Evolutionary conservation across 2,888 invertebrate species (phyloP).

Genomic region (Pandemis heparana): DNA sequence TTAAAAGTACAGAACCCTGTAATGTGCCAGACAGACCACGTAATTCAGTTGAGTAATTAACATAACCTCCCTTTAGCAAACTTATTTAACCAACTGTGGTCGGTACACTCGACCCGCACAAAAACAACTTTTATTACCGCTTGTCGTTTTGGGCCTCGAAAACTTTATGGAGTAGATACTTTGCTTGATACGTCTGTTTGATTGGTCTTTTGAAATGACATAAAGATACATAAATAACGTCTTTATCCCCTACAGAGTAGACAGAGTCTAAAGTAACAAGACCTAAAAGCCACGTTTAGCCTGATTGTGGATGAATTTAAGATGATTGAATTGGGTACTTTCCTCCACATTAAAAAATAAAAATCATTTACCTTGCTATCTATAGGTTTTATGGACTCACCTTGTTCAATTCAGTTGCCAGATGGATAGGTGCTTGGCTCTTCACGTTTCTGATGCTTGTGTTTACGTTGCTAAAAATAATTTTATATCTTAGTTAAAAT

Average conservation of each 20-base stretch:
- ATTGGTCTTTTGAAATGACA: too few relatives aligned
- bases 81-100: neutral
- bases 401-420: constrained; percentile 91
- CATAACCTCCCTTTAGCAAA: neutral
- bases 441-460: constrained; percentile 90
- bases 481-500: constrained; percentile 5
- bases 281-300: too few relatives aligned
- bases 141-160: neutral
- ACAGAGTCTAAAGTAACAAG: too few relatives aligned
- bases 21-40: neutral
- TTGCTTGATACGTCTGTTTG: neutral
- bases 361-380: too few relatives aligned
- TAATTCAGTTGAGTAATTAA: neutral
- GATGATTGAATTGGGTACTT: too few relatives aligned
- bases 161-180: neutral
- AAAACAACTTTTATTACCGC: neutral
- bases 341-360: too few relatives aligned
- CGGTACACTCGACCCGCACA: neutral
- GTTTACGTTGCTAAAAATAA: constrained; percentile 87
- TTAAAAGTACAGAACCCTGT: too few relatives aligned
- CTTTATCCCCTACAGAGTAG: too few relatives aligned
- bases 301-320: too few relatives aligned
- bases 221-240: too few relatives aligned
- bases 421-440: constrained; percentile 91
- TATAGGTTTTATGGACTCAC: too few relatives aligned